Evolutionary conservation across 1,140 invertebrate species (phyloP), one percentile per base, ranked within the genome.

Genomic region (Drosophila truncata): DNA sequence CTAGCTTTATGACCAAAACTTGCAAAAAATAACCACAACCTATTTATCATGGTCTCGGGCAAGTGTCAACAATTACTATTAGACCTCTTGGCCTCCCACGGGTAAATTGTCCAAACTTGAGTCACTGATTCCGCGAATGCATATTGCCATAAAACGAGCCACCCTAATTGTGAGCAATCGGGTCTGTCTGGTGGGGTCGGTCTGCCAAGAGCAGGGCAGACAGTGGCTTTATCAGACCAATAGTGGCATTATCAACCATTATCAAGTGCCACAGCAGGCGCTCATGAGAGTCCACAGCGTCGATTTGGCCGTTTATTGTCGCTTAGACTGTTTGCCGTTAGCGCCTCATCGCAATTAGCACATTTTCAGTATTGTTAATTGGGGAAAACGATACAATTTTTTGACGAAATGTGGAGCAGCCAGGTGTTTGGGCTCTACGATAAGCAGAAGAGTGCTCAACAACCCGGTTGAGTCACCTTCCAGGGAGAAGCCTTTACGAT

Each of bases 291-390:
- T 27, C 44, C 49, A 39, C 54, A 46, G 47, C 37, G 23, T 46
- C 33, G 49, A 52, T 74, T 62, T 23, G 58, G 50, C 41, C 54
- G 64, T 64, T 62, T 90, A 73, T 81, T 70, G 71, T 77, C 49
- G 62, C 47, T 57, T 50, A 57, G 64, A 79, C 57, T 88, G 62
- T 84, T 81, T 82, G 60, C 83, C 62, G 41, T 55, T 52, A 64
- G 25, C 61, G 80, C 80, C 78, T 66, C 74, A 83, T 75, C 69
- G 71, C 74, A 81, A 90, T 90, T 90, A 90, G 81, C 85, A 90
- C 85, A 85, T 90, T 90, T 76, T 46, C 52, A 41, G 74, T 73
- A 78, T 71, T 88, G 84, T 81, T 88, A 88, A 88, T 88, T 88
- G 66, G 84, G 80, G 71, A 88, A 88, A 84, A 64, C 82, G 81